Evolutionary conservation across 2,888 invertebrate species (phyloP), one percentile per base, ranked within the genome.

Genomic region (Papilio demoleus): DNA sequence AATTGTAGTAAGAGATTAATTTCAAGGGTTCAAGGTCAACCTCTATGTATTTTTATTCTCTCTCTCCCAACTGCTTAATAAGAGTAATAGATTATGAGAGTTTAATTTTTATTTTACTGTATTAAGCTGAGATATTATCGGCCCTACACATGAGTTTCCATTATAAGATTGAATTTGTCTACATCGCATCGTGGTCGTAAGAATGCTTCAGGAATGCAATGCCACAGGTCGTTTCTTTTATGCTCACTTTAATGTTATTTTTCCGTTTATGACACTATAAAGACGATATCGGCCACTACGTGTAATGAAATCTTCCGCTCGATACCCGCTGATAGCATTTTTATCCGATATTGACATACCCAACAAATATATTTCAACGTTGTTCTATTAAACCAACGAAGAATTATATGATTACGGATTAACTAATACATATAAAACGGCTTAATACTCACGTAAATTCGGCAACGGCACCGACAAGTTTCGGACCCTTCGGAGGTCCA

Each of bases 181-280:
- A 45, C 38, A 53, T 9, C 42, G 19, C 50, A 31, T 53, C 38
- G 59, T 61, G 60, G 53, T 31, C 40, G 60, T 65, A 50, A 50
- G 59, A 50, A 61, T 56, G 40, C 34, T 50, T 19, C 82, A 76
- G 79, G 85, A 86, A 88, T 87, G 88, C 88, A 87, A 84, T 89
- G 90, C 88, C 88, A 90, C 90, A 91, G 91, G 90, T 92, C 90
- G 90, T 82, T 85, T 86, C 86, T 90, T 88, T 92, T 90, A 90
- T 83, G 77, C 81, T 86, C 80, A 80, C 85, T 85, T 89, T 91
- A 90, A 90, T 90, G 91, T 88, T 92, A 90, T 90, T 90, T 89
- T 85, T 84, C 75, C 88, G 86, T 92, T 92, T 92, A 92, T 90
- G 90, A 88, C 88, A 90, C 91, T 84, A 91, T 92, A 92, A 92